Evolutionary conservation across 2,888 invertebrate species (phyloP).

Genomic region (Strigamia crassipes): DNA sequence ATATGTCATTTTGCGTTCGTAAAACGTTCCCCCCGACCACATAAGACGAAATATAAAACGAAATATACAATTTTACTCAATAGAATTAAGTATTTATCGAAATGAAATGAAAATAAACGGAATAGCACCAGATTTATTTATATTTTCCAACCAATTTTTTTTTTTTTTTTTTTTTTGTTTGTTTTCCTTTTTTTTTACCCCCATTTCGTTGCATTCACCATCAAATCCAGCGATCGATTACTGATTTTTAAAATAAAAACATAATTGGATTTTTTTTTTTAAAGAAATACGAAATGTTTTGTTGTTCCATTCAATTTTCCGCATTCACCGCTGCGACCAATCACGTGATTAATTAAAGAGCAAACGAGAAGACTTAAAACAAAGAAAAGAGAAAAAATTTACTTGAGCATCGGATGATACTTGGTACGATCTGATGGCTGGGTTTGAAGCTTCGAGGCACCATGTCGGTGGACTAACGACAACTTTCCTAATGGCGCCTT

Average conservation of each 20-base stretch:
- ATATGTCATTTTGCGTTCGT: neutral
- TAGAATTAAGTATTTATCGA: neutral
- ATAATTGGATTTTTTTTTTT: neutral
- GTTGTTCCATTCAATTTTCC: neutral
- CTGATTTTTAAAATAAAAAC: neutral
- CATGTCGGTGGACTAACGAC: conserved; percentile 47
- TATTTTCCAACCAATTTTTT: too few relatives aligned
- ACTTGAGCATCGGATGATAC: conserved; percentile 47
- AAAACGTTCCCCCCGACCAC: neutral
- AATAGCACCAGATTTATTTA: too few relatives aligned
- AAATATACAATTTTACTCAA: neutral
- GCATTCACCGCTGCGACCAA: neutral
- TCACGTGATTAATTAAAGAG: conserved; percentile 20
- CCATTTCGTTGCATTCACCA: neutral
- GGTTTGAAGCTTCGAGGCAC: conserved; percentile 46
- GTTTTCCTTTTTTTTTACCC: neutral
- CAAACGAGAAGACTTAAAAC: neutral
- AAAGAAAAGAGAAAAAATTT: neutral
- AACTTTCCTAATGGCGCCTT: conserved; percentile 48
- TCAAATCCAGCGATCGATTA: neutral
- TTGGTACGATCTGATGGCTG: conserved; percentile 44
- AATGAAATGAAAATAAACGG: neutral
- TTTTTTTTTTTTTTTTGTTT: neutral
- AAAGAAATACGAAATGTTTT: neutral
- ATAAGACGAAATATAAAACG: neutral